Evolutionary conservation across 2,797 vertebrate species (phyloP), one percentile per base, ranked within the genome.

Genomic region (Megaceryle alcyon): DNA sequence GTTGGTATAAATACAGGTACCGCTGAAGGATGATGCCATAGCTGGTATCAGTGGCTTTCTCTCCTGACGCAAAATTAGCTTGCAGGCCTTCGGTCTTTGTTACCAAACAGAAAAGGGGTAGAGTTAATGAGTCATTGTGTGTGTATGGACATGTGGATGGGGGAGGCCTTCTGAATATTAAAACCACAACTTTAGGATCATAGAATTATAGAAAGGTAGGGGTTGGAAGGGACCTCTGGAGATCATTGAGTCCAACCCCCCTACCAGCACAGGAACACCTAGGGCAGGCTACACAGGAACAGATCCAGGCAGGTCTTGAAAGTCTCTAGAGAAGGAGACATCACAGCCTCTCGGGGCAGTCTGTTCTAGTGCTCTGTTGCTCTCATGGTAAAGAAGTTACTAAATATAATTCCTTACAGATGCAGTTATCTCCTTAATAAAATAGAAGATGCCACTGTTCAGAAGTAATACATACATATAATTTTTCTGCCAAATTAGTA

Each of bases 21-120:
- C 14, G 22, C 35, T 33, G 10, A 66, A 66, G 37, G 39, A n/a
- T 25, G 12, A 11, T 76, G 11, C 54, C 0, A 0, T 61, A 18
- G 12, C 31, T 75, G 33, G 3, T 54, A 12, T 22, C 21, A 1
- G 14, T 56, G 9, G 17, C 28, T 70, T 90, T 81, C 35, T 71
- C 29, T 88, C 37, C 54, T 60, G 18, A 29, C 6, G 13, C 28
- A 61, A 72, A 95, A 73, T 31, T 16, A 65, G 7, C 17, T 71
- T 75, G 28, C 37, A 75, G 31, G 37, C 14, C 44, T 85, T 86
- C 0, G 0, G 7, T 64, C 18, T 86, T 78, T 60, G 16, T 72
- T 65, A 18, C 26, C 17, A 22, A 33, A n/a, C 26, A 64, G 72
- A 69, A 65, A 49, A 91, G 19, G 4, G 28, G 3, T 53, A 2